Evolutionary conservation across 37 sponge, comb jelly and placozoan genomes (phyloP).

Genomic region (Tethya wilhelma): DNA sequence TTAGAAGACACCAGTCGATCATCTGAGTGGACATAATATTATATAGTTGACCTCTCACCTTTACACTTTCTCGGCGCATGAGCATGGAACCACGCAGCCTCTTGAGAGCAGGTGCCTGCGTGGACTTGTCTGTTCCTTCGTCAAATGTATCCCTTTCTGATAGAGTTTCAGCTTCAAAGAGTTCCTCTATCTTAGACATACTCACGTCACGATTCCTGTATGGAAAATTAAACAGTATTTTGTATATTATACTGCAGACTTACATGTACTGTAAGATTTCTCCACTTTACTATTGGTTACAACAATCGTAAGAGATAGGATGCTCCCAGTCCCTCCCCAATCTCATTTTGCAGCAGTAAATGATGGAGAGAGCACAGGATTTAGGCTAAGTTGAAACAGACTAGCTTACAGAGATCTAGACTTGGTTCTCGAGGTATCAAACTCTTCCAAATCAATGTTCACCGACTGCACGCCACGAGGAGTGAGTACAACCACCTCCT

Average conservation of each 20-base stretch:
- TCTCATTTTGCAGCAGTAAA: background rate
- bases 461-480: background rate
- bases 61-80: background rate
- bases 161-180: slow-evolving; percentile 76
- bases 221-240: background rate
- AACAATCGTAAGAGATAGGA: no score
- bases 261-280: no score
- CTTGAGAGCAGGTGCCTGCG: slow-evolving; percentile 11
- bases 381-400: no score
- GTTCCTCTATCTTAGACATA: slow-evolving; percentile 62
- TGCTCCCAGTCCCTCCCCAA: no score
- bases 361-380: no score
- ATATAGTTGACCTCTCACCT: slow-evolving; percentile 8
- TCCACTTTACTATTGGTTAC: no score
- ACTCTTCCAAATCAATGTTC: slow-evolving; percentile 33
- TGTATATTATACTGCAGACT: background rate
- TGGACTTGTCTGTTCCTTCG: slow-evolving; percentile 42
- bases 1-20: no score
- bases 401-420: slow-evolving; percentile 25
- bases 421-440: slow-evolving; percentile 26
- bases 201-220: slow-evolving; percentile 15
- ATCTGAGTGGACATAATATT: no score
- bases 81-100: slow-evolving; percentile 11
- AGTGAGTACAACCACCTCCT: slow-evolving; percentile 12
- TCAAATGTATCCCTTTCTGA: slow-evolving; percentile 33